These are phyloP conservation scores for Psettodes erumei DNA, from an alignment of 2,113 vertebrate genomes.

Conservation along the genomic window DNA sequence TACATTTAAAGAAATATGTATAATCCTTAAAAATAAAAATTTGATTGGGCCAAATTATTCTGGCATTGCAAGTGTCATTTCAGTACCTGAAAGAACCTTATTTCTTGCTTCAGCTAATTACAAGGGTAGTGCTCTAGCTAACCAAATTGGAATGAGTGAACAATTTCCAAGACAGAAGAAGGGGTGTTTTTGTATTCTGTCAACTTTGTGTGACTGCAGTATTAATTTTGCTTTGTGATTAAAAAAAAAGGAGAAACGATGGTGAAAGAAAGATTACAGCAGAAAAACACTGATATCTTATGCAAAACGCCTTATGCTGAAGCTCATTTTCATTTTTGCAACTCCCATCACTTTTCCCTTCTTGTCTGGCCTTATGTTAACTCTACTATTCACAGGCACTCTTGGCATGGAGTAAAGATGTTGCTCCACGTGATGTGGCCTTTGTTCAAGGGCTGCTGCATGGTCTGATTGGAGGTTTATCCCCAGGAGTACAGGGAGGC, in stretches of 20 bases:
- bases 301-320: background rate
- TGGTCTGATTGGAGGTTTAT: conserved; percentile 51
- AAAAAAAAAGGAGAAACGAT: too few species aligned
- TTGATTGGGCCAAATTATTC: background rate
- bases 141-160: background rate
- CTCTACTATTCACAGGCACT: conserved; percentile 61
- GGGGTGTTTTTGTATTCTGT: background rate
- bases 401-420: conserved; percentile 70
- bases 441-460: conserved; percentile 67
- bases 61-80: background rate
- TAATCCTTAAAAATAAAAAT: background rate
- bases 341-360: too few species aligned
- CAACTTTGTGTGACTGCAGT: background rate
- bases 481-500: conserved; percentile 9
- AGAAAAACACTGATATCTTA: background rate
- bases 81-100: background rate
- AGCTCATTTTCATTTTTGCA: background rate
- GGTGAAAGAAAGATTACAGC: background rate
- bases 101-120: background rate
- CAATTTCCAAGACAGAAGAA: background rate
- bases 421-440: conserved; percentile 65
- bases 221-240: background rate
- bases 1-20: too few species aligned
- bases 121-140: too few species aligned
- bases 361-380: background rate